Base-by-base conservation (phyloP, 2,113 vertebrate species). In the Gnathochromis pfefferi region DNA sequence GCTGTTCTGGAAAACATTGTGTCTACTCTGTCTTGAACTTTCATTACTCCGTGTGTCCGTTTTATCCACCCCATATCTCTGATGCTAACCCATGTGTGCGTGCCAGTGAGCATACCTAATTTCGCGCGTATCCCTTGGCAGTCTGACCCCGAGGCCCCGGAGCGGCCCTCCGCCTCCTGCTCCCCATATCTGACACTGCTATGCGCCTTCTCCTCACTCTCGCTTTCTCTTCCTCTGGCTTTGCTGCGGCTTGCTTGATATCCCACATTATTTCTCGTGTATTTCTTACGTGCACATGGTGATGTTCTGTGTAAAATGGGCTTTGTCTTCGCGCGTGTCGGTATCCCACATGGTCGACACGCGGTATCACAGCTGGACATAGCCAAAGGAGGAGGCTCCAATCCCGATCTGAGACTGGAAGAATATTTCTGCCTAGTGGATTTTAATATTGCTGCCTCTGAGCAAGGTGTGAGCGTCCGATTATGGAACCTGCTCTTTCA, bases 21-120 rank as follows among this genome's bases (percentile, higher is more conserved):
- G 45, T 49, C 42, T 31, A 49, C 26, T n/a, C 38, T 58, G 5
- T 75, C 45, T 60, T 28, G 45, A 49, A 78, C 26, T 78, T 49
- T 49, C 23, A 31, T 63, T 85, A n/a, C 40, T 73, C 21, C 19
- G 55, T 65, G 23, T 88, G 68, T 58, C 33, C 45, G 23, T 83
- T 45, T 33, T 28, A 63, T 80, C 16, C 49, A 73, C 21, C n/a
- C 42, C n/a, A 12, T n/a, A 45, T 45, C 58, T 38, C 53, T 35
- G 33, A 35, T 91, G 91, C 87, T 90, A 91, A 88, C 82, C 83
- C 95, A 85, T 94, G 92, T 94, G 63, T 89, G 94, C 87, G 94
- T 90, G 94, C 93, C 94, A 95, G 86, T 94, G 91, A 94, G 90
- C 93, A 82, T 94, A 93, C 86, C 91, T 95, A 95, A 95, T 96